Evolutionary conservation across 2,888 invertebrate genomes (phyloP).

Genomic region (Podabrus alpinus): DNA sequence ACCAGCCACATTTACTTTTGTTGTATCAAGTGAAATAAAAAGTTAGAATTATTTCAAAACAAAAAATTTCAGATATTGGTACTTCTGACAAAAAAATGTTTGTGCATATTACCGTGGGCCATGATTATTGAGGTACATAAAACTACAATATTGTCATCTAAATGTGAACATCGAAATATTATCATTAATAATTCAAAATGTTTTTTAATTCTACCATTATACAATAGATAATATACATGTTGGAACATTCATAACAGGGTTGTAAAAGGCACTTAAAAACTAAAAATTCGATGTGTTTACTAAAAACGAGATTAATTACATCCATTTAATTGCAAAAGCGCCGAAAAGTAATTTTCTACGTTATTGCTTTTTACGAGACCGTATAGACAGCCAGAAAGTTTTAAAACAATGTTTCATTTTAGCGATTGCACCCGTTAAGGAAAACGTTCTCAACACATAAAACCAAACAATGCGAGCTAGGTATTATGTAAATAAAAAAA

Average conservation of each 20-base stretch:
- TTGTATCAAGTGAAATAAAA: too few species aligned
- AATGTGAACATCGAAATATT: too few species aligned
- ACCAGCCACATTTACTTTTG: too few species aligned
- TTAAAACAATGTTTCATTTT: constrained; percentile 21
- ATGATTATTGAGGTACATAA: too few species aligned
- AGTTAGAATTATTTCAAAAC: too few species aligned
- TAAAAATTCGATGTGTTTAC: constrained; percentile 14
- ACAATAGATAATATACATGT: background rate
- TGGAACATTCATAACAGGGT: too few species aligned
- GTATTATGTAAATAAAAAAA: background rate
- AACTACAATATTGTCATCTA: too few species aligned
- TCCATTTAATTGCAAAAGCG: constrained; percentile 33
- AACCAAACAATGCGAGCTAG: background rate
- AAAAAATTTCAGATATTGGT: too few species aligned
- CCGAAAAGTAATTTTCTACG: constrained; percentile 37
- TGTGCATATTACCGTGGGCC: too few species aligned
- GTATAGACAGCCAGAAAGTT: constrained; percentile 18
- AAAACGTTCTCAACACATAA: constrained; percentile 11
- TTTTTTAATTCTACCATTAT: background rate
- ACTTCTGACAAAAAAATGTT: too few species aligned
- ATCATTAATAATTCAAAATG: background rate
- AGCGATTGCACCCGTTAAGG: constrained; percentile 4
- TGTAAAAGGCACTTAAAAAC: background rate
- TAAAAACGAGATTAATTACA: constrained; percentile 33
- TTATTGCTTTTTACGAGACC: constrained; percentile 33